Evolutionary conservation across 1,140 invertebrate genomes (phyloP).

Genomic region (Trichoplusia ni): DNA sequence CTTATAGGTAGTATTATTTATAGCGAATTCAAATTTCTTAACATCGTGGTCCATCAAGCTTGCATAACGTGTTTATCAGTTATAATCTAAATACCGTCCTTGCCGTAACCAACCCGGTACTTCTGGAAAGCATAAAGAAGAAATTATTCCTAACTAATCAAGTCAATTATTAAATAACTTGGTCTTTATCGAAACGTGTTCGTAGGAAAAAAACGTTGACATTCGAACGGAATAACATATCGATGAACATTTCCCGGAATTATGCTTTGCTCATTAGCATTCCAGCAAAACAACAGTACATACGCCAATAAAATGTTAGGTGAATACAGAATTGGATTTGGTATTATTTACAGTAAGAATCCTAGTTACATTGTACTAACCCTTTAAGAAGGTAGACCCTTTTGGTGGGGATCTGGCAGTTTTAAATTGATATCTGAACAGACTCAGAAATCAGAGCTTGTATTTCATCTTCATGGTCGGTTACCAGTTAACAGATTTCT

Average conservation of each 20-base stretch:
- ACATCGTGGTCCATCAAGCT: no score
- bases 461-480: no score
- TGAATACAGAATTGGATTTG: not conserved
- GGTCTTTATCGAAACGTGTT: not conserved
- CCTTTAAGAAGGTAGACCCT: no score
- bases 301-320: constrained; percentile 4
- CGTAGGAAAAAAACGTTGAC: not conserved
- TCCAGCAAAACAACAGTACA: constrained; percentile 14
- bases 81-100: not conserved
- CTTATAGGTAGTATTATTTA: no score
- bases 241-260: constrained; percentile 16
- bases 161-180: not conserved
- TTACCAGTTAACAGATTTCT: no score
- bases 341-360: not conserved
- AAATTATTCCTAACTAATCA: not conserved
- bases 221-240: constrained; percentile 14
- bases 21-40: no score
- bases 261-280: constrained; percentile 9
- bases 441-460: no score
- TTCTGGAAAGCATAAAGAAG: not conserved
- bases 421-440: no score
- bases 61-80: not conserved
- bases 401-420: no score
- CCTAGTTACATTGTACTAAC: no score
- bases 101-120: not conserved